Evolutionary conservation across 2,113 vertebrate species (phyloP).

Genomic region (Gulo gulo): DNA sequence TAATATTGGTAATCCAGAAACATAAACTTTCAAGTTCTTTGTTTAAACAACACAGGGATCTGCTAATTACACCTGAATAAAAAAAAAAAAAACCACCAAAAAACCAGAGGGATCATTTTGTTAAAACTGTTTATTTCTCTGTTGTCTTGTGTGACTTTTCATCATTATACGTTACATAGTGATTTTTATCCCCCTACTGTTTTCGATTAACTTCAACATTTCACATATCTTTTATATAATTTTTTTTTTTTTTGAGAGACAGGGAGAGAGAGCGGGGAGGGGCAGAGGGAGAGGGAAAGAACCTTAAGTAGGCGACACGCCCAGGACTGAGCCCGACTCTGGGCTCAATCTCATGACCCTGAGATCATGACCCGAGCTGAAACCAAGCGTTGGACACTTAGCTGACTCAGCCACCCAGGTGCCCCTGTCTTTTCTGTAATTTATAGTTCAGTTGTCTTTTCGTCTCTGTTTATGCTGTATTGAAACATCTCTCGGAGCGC

Average conservation of each 20-base stretch:
- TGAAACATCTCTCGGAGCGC: background rate
- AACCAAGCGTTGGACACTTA: background rate
- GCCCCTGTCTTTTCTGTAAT: background rate
- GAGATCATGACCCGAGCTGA: background rate
- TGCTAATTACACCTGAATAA: background rate
- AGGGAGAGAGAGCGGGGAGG: background rate
- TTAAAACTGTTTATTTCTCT: constrained; percentile 8
- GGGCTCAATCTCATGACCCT: background rate
- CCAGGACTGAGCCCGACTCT: fast-evolving
- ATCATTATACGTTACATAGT: background rate
- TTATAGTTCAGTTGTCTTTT: background rate
- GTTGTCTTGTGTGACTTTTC: background rate
- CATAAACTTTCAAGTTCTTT: constrained; percentile 11
- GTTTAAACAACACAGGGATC: background rate
- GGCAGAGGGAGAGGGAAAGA: background rate
- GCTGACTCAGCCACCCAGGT: background rate
- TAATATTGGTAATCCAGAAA: constrained; percentile 6
- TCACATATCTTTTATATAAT: background rate
- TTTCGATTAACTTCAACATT: background rate
- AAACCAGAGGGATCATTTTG: background rate
- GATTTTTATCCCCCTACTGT: background rate
- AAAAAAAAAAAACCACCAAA: background rate
- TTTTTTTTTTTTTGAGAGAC: background rate
- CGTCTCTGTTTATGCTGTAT: background rate
- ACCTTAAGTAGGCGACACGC: background rate